Percentiles rank a stretch among this genome's conserved stretches.
Evolutionary conservation across 2,113 vertebrate genomes (phyloP).

Genomic region (Cephalopterus ornatus): DNA sequence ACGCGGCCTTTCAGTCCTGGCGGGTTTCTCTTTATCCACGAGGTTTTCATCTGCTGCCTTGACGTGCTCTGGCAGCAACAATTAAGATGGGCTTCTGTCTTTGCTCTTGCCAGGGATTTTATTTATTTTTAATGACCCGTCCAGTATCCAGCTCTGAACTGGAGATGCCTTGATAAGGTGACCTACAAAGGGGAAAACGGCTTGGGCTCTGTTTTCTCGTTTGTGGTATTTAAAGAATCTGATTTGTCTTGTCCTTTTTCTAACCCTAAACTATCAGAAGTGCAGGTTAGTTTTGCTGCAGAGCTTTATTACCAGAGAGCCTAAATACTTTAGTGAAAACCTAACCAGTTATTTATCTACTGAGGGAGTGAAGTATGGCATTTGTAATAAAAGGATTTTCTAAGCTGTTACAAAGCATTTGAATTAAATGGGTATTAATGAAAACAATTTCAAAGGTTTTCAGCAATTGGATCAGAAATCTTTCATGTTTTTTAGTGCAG

Average conservation of each 20-base stretch:
- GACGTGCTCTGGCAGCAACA: background rate
- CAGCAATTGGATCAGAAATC: background rate
- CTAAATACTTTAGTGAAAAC: background rate
- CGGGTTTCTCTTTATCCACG: background rate
- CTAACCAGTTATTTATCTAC: background rate
- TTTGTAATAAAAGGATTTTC: slow-evolving; percentile 11
- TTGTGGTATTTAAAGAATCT: background rate
- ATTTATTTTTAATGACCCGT: background rate
- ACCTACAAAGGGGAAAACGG: background rate
- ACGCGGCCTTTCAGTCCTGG: background rate
- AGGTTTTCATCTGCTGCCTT: background rate
- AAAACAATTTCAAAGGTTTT: slow-evolving; percentile 6
- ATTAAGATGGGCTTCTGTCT: background rate
- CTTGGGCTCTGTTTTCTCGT: background rate
- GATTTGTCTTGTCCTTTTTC: background rate
- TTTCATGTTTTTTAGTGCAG: background rate
- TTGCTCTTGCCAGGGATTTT: background rate
- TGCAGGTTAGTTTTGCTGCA: background rate
- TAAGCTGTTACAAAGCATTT: background rate
- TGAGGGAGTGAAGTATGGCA: background rate
- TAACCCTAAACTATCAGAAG: background rate
- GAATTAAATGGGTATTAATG: background rate
- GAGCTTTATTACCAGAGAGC: background rate
- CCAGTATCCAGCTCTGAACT: background rate
- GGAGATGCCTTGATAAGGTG: background rate